Conservation (phyloP, 2,797 vertebrate genomes). For the Eleutherodactylus coqui region DNA sequence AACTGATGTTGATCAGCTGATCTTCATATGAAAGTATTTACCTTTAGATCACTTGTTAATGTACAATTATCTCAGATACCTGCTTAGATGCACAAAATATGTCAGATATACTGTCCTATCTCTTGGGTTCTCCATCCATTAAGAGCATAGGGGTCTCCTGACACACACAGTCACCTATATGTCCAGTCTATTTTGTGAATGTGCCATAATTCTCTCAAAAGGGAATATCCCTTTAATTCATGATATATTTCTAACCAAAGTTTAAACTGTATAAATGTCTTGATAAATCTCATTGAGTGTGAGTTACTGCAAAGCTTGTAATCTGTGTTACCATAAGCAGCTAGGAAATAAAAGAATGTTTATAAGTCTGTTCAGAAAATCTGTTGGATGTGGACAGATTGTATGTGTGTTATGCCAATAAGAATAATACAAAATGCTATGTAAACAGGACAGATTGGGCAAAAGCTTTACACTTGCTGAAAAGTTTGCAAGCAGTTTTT, state of each 20-base stretch:
- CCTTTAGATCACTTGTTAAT: too few relatives aligned
- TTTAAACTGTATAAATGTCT: not conserved
- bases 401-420: constrained; percentile 18
- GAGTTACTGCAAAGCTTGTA: not conserved
- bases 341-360: constrained; percentile 11
- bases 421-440: constrained; percentile 21
- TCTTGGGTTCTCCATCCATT: too few relatives aligned
- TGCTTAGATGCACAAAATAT: too few relatives aligned
- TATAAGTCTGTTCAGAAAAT: constrained; percentile 15
- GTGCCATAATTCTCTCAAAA: not conserved
- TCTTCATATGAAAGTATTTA: too few relatives aligned
- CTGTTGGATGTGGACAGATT: constrained; percentile 40
- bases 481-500: constrained; percentile 12
- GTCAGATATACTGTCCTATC: too few relatives aligned
- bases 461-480: constrained; percentile 3
- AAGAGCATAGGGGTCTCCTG: too few relatives aligned
- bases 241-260: not conserved
- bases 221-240: not conserved
- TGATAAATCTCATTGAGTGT: not conserved
- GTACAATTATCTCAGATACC: too few relatives aligned
- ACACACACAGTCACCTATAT: not conserved
- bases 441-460: constrained; percentile 33
- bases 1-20: too few relatives aligned
- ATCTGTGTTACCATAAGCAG: not conserved
- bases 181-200: not conserved